These are phyloP conservation scores for Zoanthus sansibaricus DNA, from an alignment of 92 coral and sea anemone genomes.

Conservation along the genomic window DNA sequence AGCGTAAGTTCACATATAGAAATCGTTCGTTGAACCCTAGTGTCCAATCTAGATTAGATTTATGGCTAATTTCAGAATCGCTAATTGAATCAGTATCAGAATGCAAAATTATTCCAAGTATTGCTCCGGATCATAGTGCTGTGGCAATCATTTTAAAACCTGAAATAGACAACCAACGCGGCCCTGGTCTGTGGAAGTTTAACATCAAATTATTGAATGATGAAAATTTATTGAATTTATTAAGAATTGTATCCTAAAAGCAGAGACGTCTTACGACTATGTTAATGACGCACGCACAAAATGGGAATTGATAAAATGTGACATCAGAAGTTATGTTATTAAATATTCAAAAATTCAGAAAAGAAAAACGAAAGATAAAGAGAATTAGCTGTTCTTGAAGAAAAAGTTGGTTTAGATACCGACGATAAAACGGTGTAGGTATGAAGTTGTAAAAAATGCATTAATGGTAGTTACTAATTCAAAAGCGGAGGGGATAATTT, in stretches of 20 bases:
- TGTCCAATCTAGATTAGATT: not conserved
- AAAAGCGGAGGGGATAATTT: too few relatives aligned
- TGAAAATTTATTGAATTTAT: not conserved
- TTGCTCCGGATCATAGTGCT: constrained; percentile 8
- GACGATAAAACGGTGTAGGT: too few relatives aligned
- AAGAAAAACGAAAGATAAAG: too few relatives aligned
- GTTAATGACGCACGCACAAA: too few relatives aligned
- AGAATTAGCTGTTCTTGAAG: too few relatives aligned
- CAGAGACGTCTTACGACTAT: too few relatives aligned
- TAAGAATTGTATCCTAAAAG: not conserved
- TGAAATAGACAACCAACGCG: not conserved
- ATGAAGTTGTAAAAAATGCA: too few relatives aligned
- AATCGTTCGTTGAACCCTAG: constrained; percentile 3
- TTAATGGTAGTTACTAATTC: too few relatives aligned
- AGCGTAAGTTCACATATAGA: constrained; percentile 15
- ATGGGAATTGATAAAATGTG: too few relatives aligned
- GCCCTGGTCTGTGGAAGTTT: constrained; percentile 14
- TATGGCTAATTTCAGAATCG: not conserved
- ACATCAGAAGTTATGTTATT: too few relatives aligned
- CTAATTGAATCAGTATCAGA: not conserved
- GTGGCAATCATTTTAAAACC: not conserved
- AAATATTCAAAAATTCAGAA: too few relatives aligned
- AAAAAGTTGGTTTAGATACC: too few relatives aligned
- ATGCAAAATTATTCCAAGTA: constrained; percentile 4
- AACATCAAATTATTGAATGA: not conserved